Evolutionary conservation across 2,888 invertebrate species (phyloP).

Genomic region (Drosophila kanekoi): DNA sequence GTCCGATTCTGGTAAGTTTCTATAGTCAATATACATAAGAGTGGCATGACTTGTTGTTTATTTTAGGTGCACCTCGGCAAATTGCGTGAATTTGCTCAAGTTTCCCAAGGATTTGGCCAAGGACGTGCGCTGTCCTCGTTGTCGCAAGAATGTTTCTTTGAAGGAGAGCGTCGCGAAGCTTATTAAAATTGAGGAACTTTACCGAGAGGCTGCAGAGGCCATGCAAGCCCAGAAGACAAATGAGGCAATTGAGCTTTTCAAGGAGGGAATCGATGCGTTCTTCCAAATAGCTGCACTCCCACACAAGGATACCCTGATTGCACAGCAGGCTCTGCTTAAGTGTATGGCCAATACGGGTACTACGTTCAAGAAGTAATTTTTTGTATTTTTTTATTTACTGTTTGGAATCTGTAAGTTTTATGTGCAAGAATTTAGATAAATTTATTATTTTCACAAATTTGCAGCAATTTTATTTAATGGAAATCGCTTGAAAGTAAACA

Average conservation of each 20-base stretch:
- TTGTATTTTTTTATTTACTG: conserved; percentile 13
- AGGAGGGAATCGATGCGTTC: conserved; percentile 87
- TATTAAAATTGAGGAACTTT: conserved; percentile 86
- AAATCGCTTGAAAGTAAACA: not conserved
- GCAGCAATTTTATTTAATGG: too few relatives aligned
- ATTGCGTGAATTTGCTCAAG: conserved; percentile 86
- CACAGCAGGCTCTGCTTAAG: conserved; percentile 89
- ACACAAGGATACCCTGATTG: conserved; percentile 89
- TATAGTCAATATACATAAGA: not conserved
- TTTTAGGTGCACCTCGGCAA: conserved; percentile 86
- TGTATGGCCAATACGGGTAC: conserved; percentile 87
- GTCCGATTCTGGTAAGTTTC: conserved; percentile 81
- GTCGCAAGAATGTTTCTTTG: conserved; percentile 86
- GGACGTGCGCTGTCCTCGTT: conserved; percentile 86
- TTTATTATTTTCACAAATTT: conserved; percentile 13
- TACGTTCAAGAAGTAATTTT: conserved; percentile 68
- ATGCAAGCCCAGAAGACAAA: conserved; percentile 86
- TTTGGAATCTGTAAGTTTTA: conserved; percentile 12
- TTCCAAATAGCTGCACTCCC: conserved; percentile 88
- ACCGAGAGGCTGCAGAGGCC: conserved; percentile 85
- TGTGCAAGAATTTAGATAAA: conserved; percentile 12
- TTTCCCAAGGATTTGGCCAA: conserved; percentile 85
- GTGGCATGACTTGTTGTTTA: not conserved
- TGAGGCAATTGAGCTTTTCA: conserved; percentile 87
- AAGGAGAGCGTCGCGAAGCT: conserved; percentile 85